These are phyloP conservation scores for Bicyclus anynana DNA, from an alignment of 1,140 invertebrate species.

Conservation along the genomic window DNA sequence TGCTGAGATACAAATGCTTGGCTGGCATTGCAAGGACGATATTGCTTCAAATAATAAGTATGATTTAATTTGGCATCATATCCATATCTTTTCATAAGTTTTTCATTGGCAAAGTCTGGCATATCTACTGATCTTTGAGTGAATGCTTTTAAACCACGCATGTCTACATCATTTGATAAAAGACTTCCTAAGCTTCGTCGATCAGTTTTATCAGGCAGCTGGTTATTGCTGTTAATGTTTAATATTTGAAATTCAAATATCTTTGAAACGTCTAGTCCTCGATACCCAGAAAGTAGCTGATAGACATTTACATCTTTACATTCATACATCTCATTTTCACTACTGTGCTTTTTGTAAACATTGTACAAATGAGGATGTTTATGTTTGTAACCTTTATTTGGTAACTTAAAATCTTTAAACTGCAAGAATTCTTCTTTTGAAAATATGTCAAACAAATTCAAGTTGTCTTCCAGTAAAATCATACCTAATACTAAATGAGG, in stretches of 20 bases:
- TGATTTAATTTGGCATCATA: conserved; percentile 80
- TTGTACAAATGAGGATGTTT: conserved; percentile 71
- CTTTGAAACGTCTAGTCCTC: conserved; percentile 76
- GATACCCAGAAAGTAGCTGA: conserved; percentile 77
- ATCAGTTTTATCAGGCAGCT: conserved; percentile 55
- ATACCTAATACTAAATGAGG: conserved; percentile 67
- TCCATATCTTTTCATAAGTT: conserved; percentile 78
- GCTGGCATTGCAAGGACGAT: conserved; percentile 80
- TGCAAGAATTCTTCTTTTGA: conserved; percentile 57
- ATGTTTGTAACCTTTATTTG: conserved; percentile 61
- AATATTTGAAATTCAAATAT: conserved; percentile 78
- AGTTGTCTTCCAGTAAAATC: conserved; percentile 65
- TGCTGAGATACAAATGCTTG: conserved; percentile 73
- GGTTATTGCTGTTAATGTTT: conserved; percentile 52
- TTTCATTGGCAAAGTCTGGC: conserved; percentile 78
- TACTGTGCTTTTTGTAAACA: conserved; percentile 63
- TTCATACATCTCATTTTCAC: conserved; percentile 45
- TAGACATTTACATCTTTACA: conserved; percentile 77
- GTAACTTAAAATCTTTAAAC: conserved; percentile 67
- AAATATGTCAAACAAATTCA: conserved; percentile 72
- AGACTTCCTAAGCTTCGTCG: conserved; percentile 68
- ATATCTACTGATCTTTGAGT: conserved; percentile 69
- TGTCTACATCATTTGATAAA: conserved; percentile 52
- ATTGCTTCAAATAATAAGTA: conserved; percentile 81
- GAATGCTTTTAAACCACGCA: conserved; percentile 49